Conservation (phyloP, 2,888 invertebrate genomes). For the Cantharis rustica region DNA sequence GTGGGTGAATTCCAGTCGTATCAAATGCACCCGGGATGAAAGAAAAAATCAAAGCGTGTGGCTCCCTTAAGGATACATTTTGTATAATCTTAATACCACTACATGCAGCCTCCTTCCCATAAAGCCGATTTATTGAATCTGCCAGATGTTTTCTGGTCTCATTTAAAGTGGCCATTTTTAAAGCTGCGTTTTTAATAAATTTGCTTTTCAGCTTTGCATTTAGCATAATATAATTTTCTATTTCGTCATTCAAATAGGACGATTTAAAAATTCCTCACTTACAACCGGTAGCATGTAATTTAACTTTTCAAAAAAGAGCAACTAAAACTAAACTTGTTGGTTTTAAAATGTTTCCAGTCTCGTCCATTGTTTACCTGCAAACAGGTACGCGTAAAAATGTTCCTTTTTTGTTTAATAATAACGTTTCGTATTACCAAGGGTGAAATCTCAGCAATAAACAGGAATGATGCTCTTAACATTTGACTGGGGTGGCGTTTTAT, state of each 20-base stretch:
- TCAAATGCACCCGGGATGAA: background rate
- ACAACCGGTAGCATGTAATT: background rate
- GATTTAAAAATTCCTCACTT: background rate
- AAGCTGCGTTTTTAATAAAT: background rate
- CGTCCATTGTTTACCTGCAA: background rate
- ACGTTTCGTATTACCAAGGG: background rate
- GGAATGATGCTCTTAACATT: conserved; percentile 8
- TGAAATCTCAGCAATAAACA: conserved; percentile 9
- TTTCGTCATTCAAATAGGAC: background rate
- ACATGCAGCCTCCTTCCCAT: background rate
- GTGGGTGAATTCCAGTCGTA: background rate
- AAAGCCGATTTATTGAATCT: background rate
- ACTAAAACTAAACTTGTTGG: background rate
- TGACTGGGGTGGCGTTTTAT: conserved; percentile 18
- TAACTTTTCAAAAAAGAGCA: background rate
- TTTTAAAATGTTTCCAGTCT: background rate
- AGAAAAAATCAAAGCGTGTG: background rate
- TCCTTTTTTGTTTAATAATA: background rate
- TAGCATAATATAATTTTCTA: background rate
- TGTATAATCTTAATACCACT: background rate
- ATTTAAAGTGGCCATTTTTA: background rate
- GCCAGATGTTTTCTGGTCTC: background rate
- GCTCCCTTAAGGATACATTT: background rate
- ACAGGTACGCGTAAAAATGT: background rate
- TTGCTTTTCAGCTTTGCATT: background rate